Evolutionary conservation across 2,888 invertebrate species (phyloP).

Genomic region (Oxyscelio sp.): DNA sequence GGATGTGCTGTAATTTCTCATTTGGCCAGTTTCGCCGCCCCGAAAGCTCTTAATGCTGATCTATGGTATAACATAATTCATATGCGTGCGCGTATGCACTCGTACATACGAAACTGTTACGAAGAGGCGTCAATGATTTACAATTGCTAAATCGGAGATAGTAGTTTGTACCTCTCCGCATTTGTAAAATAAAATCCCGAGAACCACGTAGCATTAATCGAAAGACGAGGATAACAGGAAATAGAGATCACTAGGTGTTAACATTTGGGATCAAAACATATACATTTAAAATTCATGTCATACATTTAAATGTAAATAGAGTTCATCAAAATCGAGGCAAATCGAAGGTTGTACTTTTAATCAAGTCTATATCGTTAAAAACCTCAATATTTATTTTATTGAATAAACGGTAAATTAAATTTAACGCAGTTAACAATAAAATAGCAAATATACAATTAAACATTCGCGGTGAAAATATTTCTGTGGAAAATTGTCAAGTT

Average conservation of each 20-base stretch:
- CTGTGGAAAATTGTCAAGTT: too few relatives aligned
- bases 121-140: constrained; percentile 37
- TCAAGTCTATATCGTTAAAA: too few relatives aligned
- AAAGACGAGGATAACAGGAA: background rate
- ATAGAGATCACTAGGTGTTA: background rate
- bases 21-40: constrained; percentile 55
- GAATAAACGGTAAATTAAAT: too few relatives aligned
- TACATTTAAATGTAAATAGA: too few relatives aligned
- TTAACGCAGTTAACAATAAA: too few relatives aligned
- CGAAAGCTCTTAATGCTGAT: constrained; percentile 63
- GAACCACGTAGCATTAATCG: background rate
- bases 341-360: too few relatives aligned
- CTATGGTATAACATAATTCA: constrained; percentile 54
- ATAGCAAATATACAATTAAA: too few relatives aligned
- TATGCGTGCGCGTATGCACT: constrained; percentile 19
- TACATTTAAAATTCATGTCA: too few relatives aligned
- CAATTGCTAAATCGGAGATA: background rate
- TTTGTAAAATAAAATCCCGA: background rate
- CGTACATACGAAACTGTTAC: constrained; percentile 21
- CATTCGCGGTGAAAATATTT: too few relatives aligned
- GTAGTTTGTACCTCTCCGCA: background rate
- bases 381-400: too few relatives aligned
- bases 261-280: too few relatives aligned
- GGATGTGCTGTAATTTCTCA: constrained; percentile 65
- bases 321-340: too few relatives aligned